A percentile compares a stretch with the other conserved stretches of the same genome.
phyloP scores from a whole-genome alignment of 2,113 vertebrate genomes.

The Callospermophilus lateralis region DNA sequence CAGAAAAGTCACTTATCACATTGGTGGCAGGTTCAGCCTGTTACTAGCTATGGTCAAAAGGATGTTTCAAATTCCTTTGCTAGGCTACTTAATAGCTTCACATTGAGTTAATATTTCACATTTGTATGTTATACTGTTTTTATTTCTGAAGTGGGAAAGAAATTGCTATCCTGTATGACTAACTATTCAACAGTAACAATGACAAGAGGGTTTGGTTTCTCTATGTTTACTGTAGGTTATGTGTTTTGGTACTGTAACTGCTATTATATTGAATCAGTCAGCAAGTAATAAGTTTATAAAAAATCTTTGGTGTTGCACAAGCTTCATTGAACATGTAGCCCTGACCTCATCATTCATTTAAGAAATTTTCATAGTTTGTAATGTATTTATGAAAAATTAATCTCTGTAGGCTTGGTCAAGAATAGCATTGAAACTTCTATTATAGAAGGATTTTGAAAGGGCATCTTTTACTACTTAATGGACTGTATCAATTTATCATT shows the following conservation, averaged over 20 bases:
- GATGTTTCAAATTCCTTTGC: conserved; percentile 69
- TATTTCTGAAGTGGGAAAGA: conserved; percentile 64
- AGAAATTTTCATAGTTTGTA: conserved; percentile 59
- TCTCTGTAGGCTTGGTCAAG: conserved; percentile 39
- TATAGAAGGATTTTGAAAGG: conserved; percentile 49
- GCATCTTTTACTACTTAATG: background rate
- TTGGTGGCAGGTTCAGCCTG: conserved; percentile 64
- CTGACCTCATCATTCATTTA: conserved; percentile 34
- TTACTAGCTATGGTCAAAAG: conserved; percentile 67
- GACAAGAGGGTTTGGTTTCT: conserved; percentile 18
- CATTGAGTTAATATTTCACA: conserved; percentile 76
- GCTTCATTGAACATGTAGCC: conserved; percentile 39
- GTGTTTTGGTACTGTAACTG: conserved; percentile 42
- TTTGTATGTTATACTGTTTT: conserved; percentile 67
- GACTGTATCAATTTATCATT: conserved; percentile 54
- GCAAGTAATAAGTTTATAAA: conserved; percentile 49
- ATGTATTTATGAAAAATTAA: conserved; percentile 62
- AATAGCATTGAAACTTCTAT: conserved; percentile 58
- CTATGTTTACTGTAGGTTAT: background rate
- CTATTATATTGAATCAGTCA: background rate
- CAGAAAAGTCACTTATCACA: conserved; percentile 66
- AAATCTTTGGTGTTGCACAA: conserved; percentile 42
- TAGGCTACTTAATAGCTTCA: conserved; percentile 55
- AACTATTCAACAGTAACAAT: conserved; percentile 59
- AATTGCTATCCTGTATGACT: conserved; percentile 38